These are phyloP conservation scores for Coilia nasus DNA, from an alignment of 2,797 vertebrate genomes.

Conservation along the genomic window DNA sequence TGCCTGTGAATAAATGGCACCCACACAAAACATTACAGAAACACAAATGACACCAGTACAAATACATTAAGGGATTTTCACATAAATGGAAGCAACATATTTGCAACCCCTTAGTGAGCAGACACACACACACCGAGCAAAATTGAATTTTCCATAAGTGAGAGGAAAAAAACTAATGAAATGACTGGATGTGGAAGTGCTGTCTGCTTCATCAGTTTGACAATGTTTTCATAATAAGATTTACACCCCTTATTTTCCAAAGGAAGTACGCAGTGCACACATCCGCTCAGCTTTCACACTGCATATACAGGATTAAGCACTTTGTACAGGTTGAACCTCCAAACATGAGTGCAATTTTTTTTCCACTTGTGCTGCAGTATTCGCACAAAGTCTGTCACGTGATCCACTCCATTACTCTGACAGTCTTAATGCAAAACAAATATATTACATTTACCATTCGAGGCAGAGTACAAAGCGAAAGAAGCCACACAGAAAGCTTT, in stretches of 20 bases:
- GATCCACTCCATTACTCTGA: background rate
- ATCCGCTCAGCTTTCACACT: background rate
- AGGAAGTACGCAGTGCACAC: background rate
- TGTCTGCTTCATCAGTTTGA: background rate
- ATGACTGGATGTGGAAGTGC: background rate
- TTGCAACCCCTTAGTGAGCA: slow-evolving; percentile 12
- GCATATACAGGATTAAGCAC: background rate
- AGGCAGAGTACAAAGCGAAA: background rate
- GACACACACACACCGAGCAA: slow-evolving; percentile 22
- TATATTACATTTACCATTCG: background rate
- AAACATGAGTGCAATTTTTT: background rate
- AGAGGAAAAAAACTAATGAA: background rate
- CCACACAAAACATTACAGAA: background rate
- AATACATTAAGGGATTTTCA: background rate
- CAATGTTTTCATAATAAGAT: background rate
- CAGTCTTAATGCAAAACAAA: background rate
- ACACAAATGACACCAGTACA: background rate
- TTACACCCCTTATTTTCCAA: background rate
- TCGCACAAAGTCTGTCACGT: background rate
- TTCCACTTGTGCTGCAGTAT: background rate
- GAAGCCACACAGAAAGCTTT: slow-evolving; percentile 2
- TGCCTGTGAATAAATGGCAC: background rate
- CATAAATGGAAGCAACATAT: background rate
- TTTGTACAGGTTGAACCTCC: background rate
- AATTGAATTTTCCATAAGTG: background rate